phyloP scores from a whole-genome alignment of 2,113 vertebrate species.

The Passer montanus region DNA sequence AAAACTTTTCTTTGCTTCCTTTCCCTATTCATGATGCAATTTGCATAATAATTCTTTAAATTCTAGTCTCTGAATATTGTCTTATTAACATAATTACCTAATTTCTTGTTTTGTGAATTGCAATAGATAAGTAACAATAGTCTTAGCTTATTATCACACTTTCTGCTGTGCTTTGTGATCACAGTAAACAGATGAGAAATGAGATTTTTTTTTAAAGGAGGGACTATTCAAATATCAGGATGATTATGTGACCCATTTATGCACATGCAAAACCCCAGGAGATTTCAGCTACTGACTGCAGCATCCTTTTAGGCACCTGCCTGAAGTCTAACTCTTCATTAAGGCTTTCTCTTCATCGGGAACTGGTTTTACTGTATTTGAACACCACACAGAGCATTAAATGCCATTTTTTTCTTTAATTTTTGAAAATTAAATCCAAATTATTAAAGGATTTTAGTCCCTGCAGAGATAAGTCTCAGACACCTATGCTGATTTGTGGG shows the following conservation, averaged over 20 bases:
- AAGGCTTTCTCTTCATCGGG: neutral
- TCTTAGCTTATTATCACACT: neutral
- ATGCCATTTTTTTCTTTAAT: neutral
- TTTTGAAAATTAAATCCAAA: neutral
- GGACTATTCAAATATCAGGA: neutral
- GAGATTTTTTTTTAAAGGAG: neutral
- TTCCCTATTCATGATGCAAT: conserved; percentile 18
- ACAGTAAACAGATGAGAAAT: conserved; percentile 32
- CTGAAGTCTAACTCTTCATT: neutral
- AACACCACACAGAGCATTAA: neutral
- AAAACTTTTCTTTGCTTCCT: neutral
- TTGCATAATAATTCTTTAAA: conserved; percentile 56
- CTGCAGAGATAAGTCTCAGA: neutral
- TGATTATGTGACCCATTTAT: neutral
- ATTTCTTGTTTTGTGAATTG: conserved; percentile 53
- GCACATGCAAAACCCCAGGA: neutral
- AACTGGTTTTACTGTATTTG: neutral
- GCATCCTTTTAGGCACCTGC: neutral
- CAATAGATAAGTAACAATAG: conserved; percentile 38
- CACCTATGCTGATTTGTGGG: neutral
- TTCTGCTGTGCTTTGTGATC: conserved; percentile 3
- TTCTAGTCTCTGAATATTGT: conserved; percentile 21
- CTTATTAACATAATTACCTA: conserved; percentile 62
- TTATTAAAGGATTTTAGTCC: conserved; percentile 1
- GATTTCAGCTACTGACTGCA: neutral